phyloP scores from a whole-genome alignment of 2,113 vertebrate genomes.

The Corvus cornix region DNA sequence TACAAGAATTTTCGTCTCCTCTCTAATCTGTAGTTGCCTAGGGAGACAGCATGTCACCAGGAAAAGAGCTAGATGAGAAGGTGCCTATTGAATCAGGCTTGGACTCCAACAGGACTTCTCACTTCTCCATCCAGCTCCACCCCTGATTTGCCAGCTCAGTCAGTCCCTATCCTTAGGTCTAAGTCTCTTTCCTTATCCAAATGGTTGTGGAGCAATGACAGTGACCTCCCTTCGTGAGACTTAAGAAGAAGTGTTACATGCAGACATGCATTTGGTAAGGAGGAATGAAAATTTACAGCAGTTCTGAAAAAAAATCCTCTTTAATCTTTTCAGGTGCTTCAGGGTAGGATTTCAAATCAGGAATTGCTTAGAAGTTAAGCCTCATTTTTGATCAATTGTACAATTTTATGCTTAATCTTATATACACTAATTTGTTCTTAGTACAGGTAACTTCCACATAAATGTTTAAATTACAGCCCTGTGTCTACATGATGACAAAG shows the following conservation, averaged over 20 bases:
- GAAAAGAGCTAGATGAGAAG: not conserved
- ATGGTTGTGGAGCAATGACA: not conserved
- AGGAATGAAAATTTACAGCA: not conserved
- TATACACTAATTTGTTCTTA: not conserved
- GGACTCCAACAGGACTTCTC: not conserved
- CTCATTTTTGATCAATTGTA: not conserved
- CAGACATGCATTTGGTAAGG: not conserved
- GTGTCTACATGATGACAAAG: not conserved
- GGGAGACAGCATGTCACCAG: not conserved
- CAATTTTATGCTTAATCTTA: not conserved
- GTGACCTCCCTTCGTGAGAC: not conserved
- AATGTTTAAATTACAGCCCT: not conserved
- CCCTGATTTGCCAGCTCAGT: not conserved
- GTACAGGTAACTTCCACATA: not conserved
- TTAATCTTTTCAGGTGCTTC: not conserved
- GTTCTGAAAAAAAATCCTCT: not conserved
- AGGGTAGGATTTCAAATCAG: not conserved
- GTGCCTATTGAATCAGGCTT: not conserved
- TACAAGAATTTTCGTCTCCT: not conserved
- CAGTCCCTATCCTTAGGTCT: not conserved
- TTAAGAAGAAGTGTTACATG: fast-evolving
- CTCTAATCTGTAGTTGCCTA: conserved; percentile 20
- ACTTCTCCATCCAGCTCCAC: not conserved
- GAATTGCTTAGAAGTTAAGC: not conserved
- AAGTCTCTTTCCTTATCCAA: not conserved